Evolutionary conservation across 2,113 vertebrate species (phyloP), one percentile per base, ranked within the genome.

Genomic region (Sinocyclocheilus rhinocerous): DNA sequence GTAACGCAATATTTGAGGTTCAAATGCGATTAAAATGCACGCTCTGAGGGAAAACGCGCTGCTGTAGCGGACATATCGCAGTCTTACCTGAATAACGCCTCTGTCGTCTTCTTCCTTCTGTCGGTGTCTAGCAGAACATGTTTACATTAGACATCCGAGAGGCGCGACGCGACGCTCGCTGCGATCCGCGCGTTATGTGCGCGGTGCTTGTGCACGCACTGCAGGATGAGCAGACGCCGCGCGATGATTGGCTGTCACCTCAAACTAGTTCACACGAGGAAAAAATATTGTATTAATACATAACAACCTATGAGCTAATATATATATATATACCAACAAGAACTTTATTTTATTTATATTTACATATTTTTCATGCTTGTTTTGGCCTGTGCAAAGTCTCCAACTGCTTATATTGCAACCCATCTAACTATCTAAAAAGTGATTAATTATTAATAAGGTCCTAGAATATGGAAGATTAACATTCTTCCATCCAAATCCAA

Each of bases 101-200:
- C 63, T 36, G 24, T 70, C 42, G 63, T 1, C 7, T 50, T 80
- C 61, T 29, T 52, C 13, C 36, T 4, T 79, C 16, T 36, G 76
- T 79, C 16, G 11, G 65, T 15, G 11, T 70, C 81, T 83, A 83
- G 50, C 1, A 33, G 7, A 36, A 72, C 65, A 24, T 83, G 81
- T 83, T 24, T 24, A 55, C 20, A 22, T 15, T 3, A 55, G 18
- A 22, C 4, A 36, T 36, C 48, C 18, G 29, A 79, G 6, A 55
- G 7, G 2, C 59, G 78, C 33, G 55, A 82, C 59, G 45, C 81
- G 15, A 70, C 80, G 26, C 42, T 52, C 18, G 63, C 80, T 82
- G 78, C 12, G 36, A 81, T 65, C 57, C 9, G 39, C 59, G 78
- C n/a, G 36, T 29, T 22, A 24, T 65, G 59, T 29, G 42, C 24